Evolutionary conservation across 35 echinoderm and acorn worm species (phyloP).

Genomic region (Heliocidaris erythrogramma): DNA sequence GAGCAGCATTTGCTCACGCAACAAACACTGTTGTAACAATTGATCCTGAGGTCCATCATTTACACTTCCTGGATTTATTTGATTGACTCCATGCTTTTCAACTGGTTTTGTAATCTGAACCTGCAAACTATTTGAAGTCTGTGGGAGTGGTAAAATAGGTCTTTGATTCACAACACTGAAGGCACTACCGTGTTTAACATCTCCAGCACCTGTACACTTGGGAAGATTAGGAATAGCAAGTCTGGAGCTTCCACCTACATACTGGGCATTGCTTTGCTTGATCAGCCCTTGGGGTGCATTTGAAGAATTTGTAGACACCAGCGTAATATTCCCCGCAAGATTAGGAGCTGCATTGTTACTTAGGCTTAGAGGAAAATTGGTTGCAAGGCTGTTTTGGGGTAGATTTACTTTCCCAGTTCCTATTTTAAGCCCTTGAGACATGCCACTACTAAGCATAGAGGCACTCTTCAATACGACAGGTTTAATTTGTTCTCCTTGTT

Average conservation of each 20-base stretch:
- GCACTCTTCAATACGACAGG: not conserved
- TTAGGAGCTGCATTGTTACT: not conserved
- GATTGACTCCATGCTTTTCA: not conserved
- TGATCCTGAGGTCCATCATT: not conserved
- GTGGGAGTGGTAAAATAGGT: not conserved
- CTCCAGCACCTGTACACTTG: not conserved
- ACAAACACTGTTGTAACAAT: not conserved
- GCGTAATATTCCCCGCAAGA: not conserved
- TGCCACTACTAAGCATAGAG: not conserved
- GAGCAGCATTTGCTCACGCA: not conserved
- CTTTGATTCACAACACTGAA: not conserved
- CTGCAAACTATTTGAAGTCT: not conserved
- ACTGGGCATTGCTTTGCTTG: not conserved
- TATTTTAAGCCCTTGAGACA: not conserved
- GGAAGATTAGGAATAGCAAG: not conserved
- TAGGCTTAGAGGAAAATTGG: not conserved
- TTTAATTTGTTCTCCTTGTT: not conserved
- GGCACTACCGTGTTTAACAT: not conserved
- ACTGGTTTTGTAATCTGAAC: not conserved
- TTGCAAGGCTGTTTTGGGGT: not conserved
- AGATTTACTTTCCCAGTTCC: not conserved
- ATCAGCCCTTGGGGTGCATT: not conserved
- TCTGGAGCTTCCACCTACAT: not conserved
- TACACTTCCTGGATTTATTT: not conserved
- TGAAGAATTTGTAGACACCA: not conserved